Conservation (phyloP, 2,113 vertebrate species). For the Eretmochelys imbricata region DNA sequence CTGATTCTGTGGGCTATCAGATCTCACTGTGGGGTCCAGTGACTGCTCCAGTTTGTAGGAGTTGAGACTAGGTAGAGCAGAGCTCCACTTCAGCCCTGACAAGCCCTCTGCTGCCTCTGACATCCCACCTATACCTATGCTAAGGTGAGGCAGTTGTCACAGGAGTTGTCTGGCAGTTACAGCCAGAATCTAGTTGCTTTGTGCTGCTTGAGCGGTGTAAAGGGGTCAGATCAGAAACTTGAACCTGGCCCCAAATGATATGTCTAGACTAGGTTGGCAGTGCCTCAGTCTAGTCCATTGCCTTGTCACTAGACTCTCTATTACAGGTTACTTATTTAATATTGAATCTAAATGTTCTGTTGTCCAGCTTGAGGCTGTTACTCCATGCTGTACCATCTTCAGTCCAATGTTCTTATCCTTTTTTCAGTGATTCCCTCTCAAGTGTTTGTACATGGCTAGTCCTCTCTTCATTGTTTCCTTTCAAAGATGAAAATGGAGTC, state of each 20-base stretch:
- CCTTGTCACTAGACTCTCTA: background rate
- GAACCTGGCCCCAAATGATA: background rate
- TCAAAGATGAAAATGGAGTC: background rate
- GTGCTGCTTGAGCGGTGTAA: background rate
- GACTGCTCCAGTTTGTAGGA: background rate
- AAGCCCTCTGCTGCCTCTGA: background rate
- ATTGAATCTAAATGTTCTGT: background rate
- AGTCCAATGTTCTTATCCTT: background rate
- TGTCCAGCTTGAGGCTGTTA: background rate
- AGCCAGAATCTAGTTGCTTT: background rate
- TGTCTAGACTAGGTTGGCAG: background rate
- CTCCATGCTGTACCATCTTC: background rate
- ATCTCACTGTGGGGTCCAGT: background rate
- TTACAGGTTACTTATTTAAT: background rate
- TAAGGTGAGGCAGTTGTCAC: fast-evolving
- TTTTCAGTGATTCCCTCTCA: background rate
- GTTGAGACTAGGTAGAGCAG: background rate
- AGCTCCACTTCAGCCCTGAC: background rate
- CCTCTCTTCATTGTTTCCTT: background rate
- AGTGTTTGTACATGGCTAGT: background rate
- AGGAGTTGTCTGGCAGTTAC: background rate
- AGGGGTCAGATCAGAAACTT: background rate
- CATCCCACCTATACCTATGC: fast-evolving
- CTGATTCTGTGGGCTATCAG: background rate
- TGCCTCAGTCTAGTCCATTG: background rate